phyloP scores from a whole-genome alignment of 2,113 vertebrate genomes.

The Rhynchomys soricoides region DNA sequence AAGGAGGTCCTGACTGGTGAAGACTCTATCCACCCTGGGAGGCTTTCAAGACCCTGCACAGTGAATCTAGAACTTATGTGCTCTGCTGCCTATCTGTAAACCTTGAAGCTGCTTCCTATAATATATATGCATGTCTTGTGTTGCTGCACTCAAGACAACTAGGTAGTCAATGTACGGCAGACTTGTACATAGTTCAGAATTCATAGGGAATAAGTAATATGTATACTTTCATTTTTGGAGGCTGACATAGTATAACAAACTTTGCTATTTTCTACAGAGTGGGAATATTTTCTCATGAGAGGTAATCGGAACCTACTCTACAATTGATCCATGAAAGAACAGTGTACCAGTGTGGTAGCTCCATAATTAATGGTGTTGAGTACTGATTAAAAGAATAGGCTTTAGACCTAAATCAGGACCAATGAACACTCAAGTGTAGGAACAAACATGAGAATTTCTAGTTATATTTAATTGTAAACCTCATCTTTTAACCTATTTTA shows the following conservation, averaged over 20 bases:
- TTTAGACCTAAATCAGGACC: neutral
- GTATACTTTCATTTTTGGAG: neutral
- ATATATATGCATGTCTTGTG: neutral
- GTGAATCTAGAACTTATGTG: neutral
- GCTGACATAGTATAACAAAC: neutral
- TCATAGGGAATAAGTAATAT: neutral
- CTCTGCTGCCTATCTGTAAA: neutral
- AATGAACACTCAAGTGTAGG: neutral
- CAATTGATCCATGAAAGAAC: neutral
- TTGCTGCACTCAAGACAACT: neutral
- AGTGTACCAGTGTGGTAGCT: neutral
- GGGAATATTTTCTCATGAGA: neutral
- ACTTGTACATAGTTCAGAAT: neutral
- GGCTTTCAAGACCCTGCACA: neutral
- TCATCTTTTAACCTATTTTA: neutral
- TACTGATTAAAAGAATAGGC: neutral
- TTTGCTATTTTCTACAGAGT: neutral
- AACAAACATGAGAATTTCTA: neutral
- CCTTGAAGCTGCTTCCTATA: neutral
- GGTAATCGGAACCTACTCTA: neutral
- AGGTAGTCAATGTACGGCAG: neutral
- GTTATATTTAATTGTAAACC: neutral
- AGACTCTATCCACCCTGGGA: neutral
- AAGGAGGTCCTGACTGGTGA: neutral
- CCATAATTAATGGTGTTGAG: neutral